Percentiles rank a stretch among this genome's conserved stretches.
These are phyloP conservation scores for Rousettus madagascariensis DNA, from an alignment of 2,797 vertebrate genomes.

Conservation along the genomic window DNA sequence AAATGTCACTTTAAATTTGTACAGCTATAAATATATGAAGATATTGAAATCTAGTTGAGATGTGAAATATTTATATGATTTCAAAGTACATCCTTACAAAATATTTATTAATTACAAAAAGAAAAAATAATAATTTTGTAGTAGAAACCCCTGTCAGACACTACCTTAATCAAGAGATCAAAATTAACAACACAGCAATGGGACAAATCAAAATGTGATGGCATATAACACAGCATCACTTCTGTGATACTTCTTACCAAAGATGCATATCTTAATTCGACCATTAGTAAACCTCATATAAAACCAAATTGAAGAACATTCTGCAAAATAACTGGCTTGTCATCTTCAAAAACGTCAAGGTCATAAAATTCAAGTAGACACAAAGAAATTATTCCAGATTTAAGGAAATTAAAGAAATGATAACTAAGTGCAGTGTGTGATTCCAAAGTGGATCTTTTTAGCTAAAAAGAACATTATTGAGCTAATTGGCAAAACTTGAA, in stretches of 20 bases:
- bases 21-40: neutral
- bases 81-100: neutral
- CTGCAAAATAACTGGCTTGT: neutral
- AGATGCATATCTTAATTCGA: neutral
- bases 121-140: neutral
- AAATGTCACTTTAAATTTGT: neutral
- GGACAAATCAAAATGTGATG: neutral
- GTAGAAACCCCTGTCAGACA: neutral
- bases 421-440: neutral
- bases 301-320: neutral
- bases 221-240: neutral
- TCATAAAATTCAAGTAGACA: conserved; percentile 5
- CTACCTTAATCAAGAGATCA: neutral
- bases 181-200: neutral
- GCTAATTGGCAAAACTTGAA: neutral
- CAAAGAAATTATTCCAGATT: neutral
- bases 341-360: neutral
- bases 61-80: neutral
- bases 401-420: neutral
- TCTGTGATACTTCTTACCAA: neutral
- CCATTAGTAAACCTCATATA: neutral
- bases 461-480: neutral
- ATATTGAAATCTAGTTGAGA: neutral
- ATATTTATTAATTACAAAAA: neutral
- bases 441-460: conserved; percentile 2